Conservation (phyloP, 2,113 vertebrate species). For the Lathamus discolor region DNA sequence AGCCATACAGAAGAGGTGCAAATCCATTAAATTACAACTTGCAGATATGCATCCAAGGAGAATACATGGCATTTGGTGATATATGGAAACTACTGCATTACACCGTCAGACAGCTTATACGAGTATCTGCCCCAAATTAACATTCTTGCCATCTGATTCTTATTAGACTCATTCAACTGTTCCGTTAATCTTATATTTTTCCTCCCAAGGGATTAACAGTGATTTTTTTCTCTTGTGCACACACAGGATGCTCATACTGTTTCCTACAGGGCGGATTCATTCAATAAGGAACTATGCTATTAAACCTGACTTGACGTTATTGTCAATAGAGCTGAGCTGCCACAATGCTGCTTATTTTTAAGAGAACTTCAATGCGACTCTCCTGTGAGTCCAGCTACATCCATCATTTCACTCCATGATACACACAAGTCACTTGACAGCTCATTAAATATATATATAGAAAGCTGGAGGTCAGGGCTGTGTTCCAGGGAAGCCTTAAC, state of each 20-base stretch:
- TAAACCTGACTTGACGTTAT: slow-evolving; percentile 2
- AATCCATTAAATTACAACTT: slow-evolving; percentile 18
- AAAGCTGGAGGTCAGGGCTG: background rate
- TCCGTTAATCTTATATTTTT: slow-evolving; percentile 28
- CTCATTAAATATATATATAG: slow-evolving; percentile 28
- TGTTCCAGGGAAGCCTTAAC: background rate
- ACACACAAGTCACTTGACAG: background rate
- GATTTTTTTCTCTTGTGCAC: slow-evolving; percentile 3
- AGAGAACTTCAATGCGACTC: background rate
- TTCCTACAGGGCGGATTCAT: slow-evolving; percentile 47
- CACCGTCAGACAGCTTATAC: background rate
- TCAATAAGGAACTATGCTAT: slow-evolving; percentile 34
- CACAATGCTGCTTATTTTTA: background rate
- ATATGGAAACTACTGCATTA: background rate
- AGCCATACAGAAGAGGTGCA: background rate
- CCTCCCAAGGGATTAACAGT: slow-evolving; percentile 19
- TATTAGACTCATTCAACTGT: slow-evolving; percentile 37
- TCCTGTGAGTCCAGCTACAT: slow-evolving; percentile 5
- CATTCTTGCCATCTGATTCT: slow-evolving; percentile 51
- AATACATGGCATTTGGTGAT: background rate
- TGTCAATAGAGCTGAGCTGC: slow-evolving; percentile 11
- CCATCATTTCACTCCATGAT: background rate
- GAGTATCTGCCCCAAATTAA: background rate
- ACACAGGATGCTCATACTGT: slow-evolving; percentile 33
- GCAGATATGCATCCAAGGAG: background rate